Percentiles rank a stretch among this genome's conserved stretches.
Conservation (phyloP, 2,113 vertebrate genomes). For the Psittacara wagleri region DNA sequence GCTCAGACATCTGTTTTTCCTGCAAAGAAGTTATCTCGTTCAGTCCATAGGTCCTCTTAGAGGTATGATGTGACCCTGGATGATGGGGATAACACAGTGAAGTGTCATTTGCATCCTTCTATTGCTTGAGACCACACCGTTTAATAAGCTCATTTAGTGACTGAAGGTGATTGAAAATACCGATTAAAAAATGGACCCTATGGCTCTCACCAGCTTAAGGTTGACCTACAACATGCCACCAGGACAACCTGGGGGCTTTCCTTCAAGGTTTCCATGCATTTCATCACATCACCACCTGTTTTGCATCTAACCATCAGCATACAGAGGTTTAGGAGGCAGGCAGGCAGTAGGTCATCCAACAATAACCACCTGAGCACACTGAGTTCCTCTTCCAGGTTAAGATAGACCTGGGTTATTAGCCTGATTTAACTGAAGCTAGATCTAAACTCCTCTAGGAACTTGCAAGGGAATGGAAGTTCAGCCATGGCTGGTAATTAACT, state of each 20-base stretch:
- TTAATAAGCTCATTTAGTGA: not conserved
- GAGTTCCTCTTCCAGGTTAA: not conserved
- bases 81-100: not conserved
- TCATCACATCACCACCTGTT: not conserved
- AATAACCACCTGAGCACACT: not conserved
- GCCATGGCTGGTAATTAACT: rapidly evolving
- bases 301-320: not conserved
- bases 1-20: not conserved
- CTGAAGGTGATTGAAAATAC: not conserved
- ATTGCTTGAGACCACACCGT: not conserved
- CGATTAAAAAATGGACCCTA: not conserved
- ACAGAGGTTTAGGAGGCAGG: not conserved
- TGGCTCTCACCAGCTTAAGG: not conserved
- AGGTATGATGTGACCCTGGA: rapidly evolving
- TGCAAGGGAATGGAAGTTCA: not conserved
- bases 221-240: not conserved
- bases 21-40: not conserved
- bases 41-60: not conserved
- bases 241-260: not conserved
- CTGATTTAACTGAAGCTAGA: not conserved
- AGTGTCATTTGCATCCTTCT: not conserved
- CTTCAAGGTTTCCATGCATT: not conserved
- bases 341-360: not conserved
- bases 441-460: not conserved
- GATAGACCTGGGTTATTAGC: not conserved